Percentiles rank a stretch among this genome's conserved stretches.
These are phyloP conservation scores for Drosophila repletoides DNA, from an alignment of 1,140 invertebrate species.

Conservation along the genomic window DNA sequence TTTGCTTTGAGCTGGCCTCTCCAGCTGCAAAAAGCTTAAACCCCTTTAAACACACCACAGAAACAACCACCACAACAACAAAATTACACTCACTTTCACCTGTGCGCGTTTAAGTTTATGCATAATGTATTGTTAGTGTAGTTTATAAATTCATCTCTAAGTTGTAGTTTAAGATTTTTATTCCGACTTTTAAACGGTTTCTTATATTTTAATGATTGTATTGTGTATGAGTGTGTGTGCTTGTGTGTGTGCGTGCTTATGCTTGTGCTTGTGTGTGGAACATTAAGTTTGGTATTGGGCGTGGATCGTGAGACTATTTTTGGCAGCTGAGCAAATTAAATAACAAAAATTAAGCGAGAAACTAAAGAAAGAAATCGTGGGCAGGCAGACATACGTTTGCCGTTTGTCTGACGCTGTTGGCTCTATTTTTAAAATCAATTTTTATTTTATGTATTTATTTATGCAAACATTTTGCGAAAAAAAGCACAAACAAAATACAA, in stretches of 20 bases:
- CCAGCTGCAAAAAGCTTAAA: conserved; percentile 19
- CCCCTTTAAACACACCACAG: conserved; percentile 1
- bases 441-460: conserved; percentile 60
- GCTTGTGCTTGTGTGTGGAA: conserved; percentile 23
- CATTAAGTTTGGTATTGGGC: conserved; percentile 34
- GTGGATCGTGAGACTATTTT: conserved; percentile 61
- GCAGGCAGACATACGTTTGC: conserved; percentile 32
- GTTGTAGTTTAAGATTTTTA: conserved; percentile 32
- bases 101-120: conserved; percentile 62
- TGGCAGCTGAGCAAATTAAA: conserved; percentile 60
- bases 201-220: conserved; percentile 1
- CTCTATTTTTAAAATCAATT: conserved; percentile 44
- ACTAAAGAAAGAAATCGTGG: conserved; percentile 62
- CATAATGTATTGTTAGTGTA: conserved; percentile 43
- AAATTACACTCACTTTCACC: conserved; percentile 63
- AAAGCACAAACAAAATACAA: conserved; percentile 28
- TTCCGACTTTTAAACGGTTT: conserved; percentile 8
- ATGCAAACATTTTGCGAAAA: conserved; percentile 49
- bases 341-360: too few species aligned
- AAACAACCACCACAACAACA: conserved; percentile 24
- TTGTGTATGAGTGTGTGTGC: conserved; percentile 10
- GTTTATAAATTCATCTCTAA: conserved; percentile 14
- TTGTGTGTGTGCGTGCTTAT: conserved; percentile 22
- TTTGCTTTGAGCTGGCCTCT: not conserved
- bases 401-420: conserved; percentile 12